Base-by-base conservation (phyloP, 2,888 invertebrate genomes). In the Rosalia funebris region DNA sequence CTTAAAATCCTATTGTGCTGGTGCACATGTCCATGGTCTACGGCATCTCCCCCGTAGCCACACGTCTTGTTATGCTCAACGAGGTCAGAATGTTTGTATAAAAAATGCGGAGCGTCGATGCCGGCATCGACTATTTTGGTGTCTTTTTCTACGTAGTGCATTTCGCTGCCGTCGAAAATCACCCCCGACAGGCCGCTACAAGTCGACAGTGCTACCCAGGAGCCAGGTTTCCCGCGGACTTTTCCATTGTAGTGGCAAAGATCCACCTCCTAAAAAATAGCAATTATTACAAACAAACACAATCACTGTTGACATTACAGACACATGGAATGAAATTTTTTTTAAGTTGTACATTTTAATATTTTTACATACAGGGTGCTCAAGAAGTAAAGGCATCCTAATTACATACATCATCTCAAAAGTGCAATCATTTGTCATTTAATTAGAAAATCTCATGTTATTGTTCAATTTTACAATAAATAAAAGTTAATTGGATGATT, bases 201-300 rank as follows among this genome's bases (percentile, higher is more conserved):
- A 2, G 94, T 94, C 47, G 95, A 95, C 47, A 95, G 77, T 0
- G 95, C 95, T 53, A 88, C 94, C 89, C 91, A 91, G 1, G 95
- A 95, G 57, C 85, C 83, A 1, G 86, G 83, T 68, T 85, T 84
- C 59, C 87, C 89, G 63, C 90, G 84, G 55, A 95, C 86, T 64
- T 84, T 86, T 57, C 95, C 95, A 72, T 87, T 85, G 77, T 93
- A 93, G 77, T 92, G 91, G 78, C 93, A 93, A 71, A 89, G 78
- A 71, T 89, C 87, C 58, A 89, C 77, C 73, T 91, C 90, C 91
- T 92, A 83, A 57, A 72, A 64, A 54, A n/a, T n/a, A n/a, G n/a
- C n/a, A n/a, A n/a, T n/a, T n/a, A n/a, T n/a, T n/a, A n/a, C n/a
- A n/a, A n/a, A n/a, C n/a, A n/a, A n/a, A n/a, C n/a, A n/a, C n/a